phyloP scores from a whole-genome alignment of 2,113 vertebrate genomes.

The Desmodus rotundus region DNA sequence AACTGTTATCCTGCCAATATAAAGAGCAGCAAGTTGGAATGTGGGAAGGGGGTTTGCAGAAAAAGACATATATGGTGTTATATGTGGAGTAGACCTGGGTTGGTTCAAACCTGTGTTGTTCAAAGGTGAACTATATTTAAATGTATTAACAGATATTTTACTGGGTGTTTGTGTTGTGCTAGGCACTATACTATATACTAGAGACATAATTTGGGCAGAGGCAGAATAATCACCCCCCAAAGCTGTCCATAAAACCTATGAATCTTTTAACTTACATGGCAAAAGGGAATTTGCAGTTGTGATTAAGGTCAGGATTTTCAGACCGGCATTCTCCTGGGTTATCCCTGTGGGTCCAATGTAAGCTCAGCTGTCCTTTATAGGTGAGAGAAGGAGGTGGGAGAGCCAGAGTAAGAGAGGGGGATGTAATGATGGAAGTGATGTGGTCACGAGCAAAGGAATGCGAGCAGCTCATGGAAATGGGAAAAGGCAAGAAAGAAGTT shows the following conservation, averaged over 20 bases:
- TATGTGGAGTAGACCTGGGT: neutral
- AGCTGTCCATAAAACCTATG: neutral
- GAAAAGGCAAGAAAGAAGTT: neutral
- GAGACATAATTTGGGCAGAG: neutral
- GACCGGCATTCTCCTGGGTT: neutral
- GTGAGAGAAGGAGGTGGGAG: neutral
- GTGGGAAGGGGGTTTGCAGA: neutral
- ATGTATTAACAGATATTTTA: neutral
- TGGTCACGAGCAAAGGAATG: neutral
- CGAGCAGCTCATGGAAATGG: neutral
- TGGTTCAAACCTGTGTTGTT: neutral
- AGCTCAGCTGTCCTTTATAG: neutral
- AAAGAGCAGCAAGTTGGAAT: neutral
- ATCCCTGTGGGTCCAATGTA: neutral
- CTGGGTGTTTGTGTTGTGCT: neutral
- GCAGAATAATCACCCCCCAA: neutral
- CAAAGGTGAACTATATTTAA: neutral
- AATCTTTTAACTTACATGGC: neutral
- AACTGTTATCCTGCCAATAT: neutral
- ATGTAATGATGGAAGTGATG: neutral
- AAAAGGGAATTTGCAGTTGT: neutral
- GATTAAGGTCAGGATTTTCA: neutral
- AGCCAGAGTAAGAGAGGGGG: neutral
- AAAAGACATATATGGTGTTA: neutral
- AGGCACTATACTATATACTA: neutral